Evolutionary conservation across 2,113 vertebrate species (phyloP).

Genomic region (Prunella himalayana): DNA sequence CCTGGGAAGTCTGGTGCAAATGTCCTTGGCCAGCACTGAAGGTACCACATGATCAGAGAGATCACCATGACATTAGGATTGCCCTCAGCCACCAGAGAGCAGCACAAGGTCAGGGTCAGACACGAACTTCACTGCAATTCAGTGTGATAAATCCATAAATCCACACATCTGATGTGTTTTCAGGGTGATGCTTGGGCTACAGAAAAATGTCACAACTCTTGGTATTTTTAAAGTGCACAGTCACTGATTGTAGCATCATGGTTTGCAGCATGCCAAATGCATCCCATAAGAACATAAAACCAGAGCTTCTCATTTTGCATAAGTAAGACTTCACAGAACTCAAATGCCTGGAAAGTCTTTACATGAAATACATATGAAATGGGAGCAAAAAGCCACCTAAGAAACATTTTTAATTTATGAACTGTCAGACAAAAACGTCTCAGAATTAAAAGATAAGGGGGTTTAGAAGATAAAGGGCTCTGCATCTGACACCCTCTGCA

Average conservation of each 20-base stretch:
- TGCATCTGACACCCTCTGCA: constrained; percentile 9
- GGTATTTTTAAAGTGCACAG: not conserved
- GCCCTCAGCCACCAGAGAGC: not conserved
- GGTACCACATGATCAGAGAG: not conserved
- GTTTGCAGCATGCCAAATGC: not conserved
- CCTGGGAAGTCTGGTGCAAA: not conserved
- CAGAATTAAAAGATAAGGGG: constrained; percentile 55
- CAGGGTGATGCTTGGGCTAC: not conserved
- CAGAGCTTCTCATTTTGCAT: not conserved
- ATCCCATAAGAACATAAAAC: constrained; percentile 2
- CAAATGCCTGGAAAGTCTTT: constrained; percentile 25
- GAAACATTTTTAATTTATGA: constrained; percentile 63
- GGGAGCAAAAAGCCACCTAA: constrained; percentile 47
- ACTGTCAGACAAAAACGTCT: constrained; percentile 53
- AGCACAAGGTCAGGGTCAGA: not conserved
- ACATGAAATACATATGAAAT: constrained; percentile 42
- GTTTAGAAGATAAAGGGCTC: constrained; percentile 50
- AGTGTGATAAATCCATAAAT: not conserved
- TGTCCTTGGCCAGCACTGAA: not conserved
- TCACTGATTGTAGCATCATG: not conserved
- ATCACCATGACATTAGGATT: not conserved
- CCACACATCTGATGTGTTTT: not conserved
- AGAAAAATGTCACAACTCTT: not conserved
- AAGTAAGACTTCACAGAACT: constrained; percentile 50
- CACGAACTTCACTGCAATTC: not conserved